A percentile compares a stretch with the other conserved stretches of the same genome.
phyloP scores from a whole-genome alignment of 2,797 vertebrate genomes.

The Sparus aurata region DNA sequence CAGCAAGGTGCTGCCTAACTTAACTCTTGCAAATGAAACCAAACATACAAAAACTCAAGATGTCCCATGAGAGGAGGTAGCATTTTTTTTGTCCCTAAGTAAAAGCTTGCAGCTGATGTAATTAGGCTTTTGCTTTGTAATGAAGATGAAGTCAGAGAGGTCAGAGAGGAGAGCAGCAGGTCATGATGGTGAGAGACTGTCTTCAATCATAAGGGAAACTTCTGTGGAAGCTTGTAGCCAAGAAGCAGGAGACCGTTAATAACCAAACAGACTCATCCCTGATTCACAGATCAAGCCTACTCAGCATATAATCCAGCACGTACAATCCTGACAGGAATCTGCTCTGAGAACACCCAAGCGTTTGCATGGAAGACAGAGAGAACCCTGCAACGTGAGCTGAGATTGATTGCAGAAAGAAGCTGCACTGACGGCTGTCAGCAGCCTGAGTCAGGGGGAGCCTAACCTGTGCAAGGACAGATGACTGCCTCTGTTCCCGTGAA shows the following conservation, averaged over 20 bases:
- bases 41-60: constrained; percentile 8
- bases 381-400: constrained; percentile 30
- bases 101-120: constrained; percentile 19
- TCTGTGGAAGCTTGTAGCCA: constrained; percentile 31
- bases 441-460: constrained; percentile 21
- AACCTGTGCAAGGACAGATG: constrained; percentile 22
- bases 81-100: constrained; percentile 23
- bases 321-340: background rate
- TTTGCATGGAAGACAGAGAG: constrained; percentile 1
- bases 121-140: constrained; percentile 12
- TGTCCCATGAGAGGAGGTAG: constrained; percentile 3
- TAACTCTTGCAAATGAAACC: background rate
- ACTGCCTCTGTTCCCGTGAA: constrained; percentile 3
- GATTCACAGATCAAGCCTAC: constrained; percentile 7
- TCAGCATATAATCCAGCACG: background rate
- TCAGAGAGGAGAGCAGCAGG: background rate
- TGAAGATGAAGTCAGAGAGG: constrained; percentile 21
- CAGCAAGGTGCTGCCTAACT: background rate
- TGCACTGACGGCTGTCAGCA: constrained; percentile 39
- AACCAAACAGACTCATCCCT: constrained; percentile 19
- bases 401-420: constrained; percentile 45
- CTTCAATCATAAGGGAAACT: constrained; percentile 28
- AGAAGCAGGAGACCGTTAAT: constrained; percentile 19
- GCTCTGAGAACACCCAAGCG: background rate
- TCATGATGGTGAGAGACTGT: background rate